Conservation (phyloP, 2,113 vertebrate genomes). For the Vulpes lagopus region DNA sequence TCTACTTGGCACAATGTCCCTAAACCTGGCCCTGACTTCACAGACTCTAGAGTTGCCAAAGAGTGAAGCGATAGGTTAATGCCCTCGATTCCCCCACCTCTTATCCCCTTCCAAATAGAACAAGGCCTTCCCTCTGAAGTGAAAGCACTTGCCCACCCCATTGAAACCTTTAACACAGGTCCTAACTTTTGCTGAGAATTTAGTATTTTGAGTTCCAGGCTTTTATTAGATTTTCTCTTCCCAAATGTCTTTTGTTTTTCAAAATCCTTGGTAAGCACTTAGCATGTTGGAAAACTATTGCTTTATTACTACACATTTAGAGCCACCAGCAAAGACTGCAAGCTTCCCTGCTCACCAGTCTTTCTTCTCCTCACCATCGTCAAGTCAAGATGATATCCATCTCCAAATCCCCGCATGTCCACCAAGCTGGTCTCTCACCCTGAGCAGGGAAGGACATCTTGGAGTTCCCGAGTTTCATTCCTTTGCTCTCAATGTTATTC, state of each 20-base stretch:
- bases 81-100: background rate
- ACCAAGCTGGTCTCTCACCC: background rate
- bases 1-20: background rate
- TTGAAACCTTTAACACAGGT: background rate
- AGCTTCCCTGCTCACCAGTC: fast-evolving
- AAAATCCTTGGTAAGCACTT: background rate
- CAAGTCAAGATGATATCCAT: background rate
- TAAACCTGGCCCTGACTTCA: background rate
- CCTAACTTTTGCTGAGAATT: background rate
- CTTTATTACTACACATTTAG: background rate
- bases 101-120: background rate
- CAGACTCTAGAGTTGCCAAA: background rate
- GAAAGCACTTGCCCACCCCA: background rate
- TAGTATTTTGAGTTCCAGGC: background rate
- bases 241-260: background rate
- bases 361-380: background rate
- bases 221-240: background rate
- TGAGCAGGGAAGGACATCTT: background rate
- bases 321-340: background rate
- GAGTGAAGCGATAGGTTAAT: background rate
- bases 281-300: background rate
- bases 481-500: background rate
- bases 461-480: background rate
- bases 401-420: background rate
- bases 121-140: fast-evolving